These are phyloP conservation scores for Neosilurus mollespiculum DNA, from an alignment of 2,797 vertebrate genomes.

Conservation along the genomic window DNA sequence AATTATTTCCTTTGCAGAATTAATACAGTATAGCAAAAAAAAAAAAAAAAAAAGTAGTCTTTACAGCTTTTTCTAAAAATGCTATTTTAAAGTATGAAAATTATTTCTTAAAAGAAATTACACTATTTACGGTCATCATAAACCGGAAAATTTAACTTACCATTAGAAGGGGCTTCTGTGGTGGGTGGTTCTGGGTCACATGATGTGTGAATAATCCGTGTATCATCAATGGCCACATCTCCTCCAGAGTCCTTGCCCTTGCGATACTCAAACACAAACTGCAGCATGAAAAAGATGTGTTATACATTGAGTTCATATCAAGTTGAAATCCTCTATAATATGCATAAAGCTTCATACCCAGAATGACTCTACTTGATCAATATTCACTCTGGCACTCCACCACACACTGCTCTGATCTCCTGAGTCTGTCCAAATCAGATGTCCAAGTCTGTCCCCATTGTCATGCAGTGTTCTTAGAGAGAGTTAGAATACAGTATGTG, in stretches of 20 bases:
- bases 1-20: too few species aligned
- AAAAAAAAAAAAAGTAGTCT: neutral
- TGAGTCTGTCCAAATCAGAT: slow-evolving; percentile 65
- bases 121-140: too few species aligned
- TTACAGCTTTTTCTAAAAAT: neutral
- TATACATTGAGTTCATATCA: neutral
- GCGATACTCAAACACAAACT: slow-evolving; percentile 75
- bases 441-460: slow-evolving; percentile 58
- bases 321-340: neutral
- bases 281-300: slow-evolving; percentile 15
- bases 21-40: too few species aligned
- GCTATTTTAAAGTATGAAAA: neutral
- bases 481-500: neutral
- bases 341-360: slow-evolving; percentile 65
- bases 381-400: slow-evolving; percentile 56
- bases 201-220: slow-evolving; percentile 53
- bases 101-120: neutral
- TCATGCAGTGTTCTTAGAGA: slow-evolving; percentile 59
- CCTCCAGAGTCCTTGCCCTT: slow-evolving; percentile 60
- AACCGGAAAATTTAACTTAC: slow-evolving; percentile 35
- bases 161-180: slow-evolving; percentile 36
- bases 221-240: slow-evolving; percentile 73
- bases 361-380: slow-evolving; percentile 64
- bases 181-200: slow-evolving; percentile 60
- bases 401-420: slow-evolving; percentile 68